Evolutionary conservation across 2,113 vertebrate species (phyloP).

Genomic region (Calcarius ornatus): DNA sequence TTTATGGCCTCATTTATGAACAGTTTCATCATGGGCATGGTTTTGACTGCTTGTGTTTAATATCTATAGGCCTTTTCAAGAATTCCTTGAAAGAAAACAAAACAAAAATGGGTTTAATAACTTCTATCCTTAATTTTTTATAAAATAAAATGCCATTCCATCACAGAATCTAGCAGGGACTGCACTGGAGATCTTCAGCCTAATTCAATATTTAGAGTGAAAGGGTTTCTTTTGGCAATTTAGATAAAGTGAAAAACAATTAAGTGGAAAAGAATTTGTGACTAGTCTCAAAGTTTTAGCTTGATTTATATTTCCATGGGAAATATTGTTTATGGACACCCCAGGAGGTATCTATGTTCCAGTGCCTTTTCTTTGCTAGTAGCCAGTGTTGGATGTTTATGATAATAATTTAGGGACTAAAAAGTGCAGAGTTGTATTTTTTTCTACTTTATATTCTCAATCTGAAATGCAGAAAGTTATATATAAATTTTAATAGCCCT

Average conservation of each 20-base stretch:
- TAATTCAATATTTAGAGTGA: neutral
- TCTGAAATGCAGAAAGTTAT: neutral
- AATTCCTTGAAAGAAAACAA: neutral
- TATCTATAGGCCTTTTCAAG: neutral
- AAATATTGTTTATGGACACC: neutral
- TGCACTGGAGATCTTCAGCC: neutral
- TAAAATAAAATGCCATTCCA: neutral
- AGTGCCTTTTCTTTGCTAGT: neutral
- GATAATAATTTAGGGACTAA: neutral
- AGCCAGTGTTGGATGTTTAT: neutral
- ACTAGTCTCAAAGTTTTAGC: neutral
- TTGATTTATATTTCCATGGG: neutral
- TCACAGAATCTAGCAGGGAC: neutral
- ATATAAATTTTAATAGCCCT: neutral
- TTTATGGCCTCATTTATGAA: neutral
- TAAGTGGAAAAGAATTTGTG: neutral
- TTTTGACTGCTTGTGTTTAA: neutral
- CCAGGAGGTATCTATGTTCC: neutral
- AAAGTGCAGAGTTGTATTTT: neutral
- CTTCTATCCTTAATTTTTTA: neutral
- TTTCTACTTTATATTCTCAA: neutral
- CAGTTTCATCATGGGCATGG: rapidly evolving
- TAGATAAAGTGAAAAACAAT: neutral
- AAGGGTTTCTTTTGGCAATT: neutral
- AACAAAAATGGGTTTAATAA: neutral